These are phyloP conservation scores for Sebastes melanostomus DNA, from an alignment of 2,797 vertebrate species.

Conservation along the genomic window DNA sequence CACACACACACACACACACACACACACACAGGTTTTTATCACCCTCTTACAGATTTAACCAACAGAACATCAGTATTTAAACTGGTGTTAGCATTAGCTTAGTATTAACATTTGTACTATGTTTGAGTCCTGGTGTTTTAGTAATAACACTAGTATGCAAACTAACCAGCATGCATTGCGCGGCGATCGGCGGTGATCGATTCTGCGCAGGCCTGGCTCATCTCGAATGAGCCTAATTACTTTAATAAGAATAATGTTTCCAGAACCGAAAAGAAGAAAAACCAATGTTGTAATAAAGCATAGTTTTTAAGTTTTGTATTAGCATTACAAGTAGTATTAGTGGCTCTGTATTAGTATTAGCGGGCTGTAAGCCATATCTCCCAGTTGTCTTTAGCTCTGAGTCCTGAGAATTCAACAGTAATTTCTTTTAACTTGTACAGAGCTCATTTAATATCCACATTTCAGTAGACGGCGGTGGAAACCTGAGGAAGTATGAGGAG, in stretches of 20 bases:
- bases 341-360: background rate
- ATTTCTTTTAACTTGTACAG: background rate
- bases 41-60: background rate
- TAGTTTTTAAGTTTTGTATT: background rate
- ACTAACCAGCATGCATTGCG: no score
- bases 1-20: conserved; percentile 3
- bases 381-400: conserved; percentile 4
- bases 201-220: no score
- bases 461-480: conserved; percentile 22
- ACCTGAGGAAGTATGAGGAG: conserved; percentile 39
- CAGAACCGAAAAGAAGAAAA: background rate
- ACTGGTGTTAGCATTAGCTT: background rate
- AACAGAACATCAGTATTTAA: background rate
- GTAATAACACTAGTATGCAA: background rate
- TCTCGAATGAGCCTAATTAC: no score
- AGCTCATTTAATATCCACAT: conserved; percentile 23
- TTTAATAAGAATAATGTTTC: no score
- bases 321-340: background rate
- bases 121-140: background rate
- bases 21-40: background rate
- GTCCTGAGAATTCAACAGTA: conserved; percentile 6
- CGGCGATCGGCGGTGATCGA: accelerated
- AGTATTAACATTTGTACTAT: background rate
- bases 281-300: background rate
- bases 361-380: background rate